Percentiles rank a stretch among this genome's conserved stretches.
These are phyloP conservation scores for Diabrotica virgifera DNA, from an alignment of 1,140 invertebrate species.

Conservation along the genomic window DNA sequence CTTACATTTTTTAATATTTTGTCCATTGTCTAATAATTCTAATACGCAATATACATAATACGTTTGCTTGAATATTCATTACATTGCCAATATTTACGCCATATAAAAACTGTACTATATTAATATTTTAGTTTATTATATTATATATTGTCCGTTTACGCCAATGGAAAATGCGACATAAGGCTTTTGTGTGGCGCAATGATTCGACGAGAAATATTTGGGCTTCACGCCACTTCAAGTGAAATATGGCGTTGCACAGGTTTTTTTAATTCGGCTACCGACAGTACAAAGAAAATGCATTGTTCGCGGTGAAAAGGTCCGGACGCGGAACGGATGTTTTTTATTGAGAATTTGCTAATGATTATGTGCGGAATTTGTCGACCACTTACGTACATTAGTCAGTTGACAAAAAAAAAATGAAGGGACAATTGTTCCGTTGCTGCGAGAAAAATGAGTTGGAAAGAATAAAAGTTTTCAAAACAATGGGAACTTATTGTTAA, in stretches of 20 bases:
- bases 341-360: constrained; percentile 16
- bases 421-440: not conserved
- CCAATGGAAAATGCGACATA: constrained; percentile 10
- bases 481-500: not conserved
- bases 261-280: constrained; percentile 15
- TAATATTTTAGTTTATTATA: too few relatives aligned
- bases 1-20: too few relatives aligned
- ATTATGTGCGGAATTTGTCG: constrained; percentile 12
- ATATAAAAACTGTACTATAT: too few relatives aligned
- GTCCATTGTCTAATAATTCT: too few relatives aligned
- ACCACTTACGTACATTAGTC: constrained; percentile 1
- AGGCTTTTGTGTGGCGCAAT: constrained; percentile 7
- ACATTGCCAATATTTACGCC: too few relatives aligned
- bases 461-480: not conserved
- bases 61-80: too few relatives aligned
- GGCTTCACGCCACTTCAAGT: constrained; percentile 17
- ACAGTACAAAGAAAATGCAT: constrained; percentile 12
- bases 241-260: constrained; percentile 17
- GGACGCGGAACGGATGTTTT: constrained; percentile 14
- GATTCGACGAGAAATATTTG: constrained; percentile 17
- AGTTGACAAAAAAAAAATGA: not conserved
- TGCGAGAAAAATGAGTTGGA: not conserved
- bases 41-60: too few relatives aligned
- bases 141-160: not conserved
- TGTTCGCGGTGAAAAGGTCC: constrained; percentile 13